Percentiles rank a stretch among this genome's conserved stretches.
phyloP scores from a whole-genome alignment of 2,113 vertebrate species.

The Gambusia affinis region DNA sequence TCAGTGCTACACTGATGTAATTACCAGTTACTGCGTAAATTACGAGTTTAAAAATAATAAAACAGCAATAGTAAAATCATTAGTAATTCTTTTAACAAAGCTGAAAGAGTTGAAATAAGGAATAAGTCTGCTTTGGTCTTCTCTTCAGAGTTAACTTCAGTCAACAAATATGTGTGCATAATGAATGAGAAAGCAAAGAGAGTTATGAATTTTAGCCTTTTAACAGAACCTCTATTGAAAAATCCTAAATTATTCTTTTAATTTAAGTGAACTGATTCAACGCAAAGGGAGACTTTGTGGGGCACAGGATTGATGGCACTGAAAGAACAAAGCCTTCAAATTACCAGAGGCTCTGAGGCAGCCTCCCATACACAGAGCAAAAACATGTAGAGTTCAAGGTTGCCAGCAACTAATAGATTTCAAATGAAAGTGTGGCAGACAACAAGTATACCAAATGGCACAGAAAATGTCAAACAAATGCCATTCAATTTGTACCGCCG shows the following conservation, averaged over 20 bases:
- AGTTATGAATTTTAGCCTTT: background rate
- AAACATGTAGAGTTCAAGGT: constrained; percentile 53
- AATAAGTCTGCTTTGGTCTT: background rate
- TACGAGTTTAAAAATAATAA: too few relatives aligned
- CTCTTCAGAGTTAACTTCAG: background rate
- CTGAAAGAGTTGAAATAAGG: background rate
- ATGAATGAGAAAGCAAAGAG: too few relatives aligned
- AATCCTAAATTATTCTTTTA: background rate
- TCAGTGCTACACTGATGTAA: too few relatives aligned
- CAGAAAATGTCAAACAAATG: constrained; percentile 75
- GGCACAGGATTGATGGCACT: constrained; percentile 47
- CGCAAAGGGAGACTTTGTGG: constrained; percentile 17
- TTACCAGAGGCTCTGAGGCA: constrained; percentile 30
- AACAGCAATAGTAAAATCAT: too few relatives aligned
- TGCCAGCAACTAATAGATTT: constrained; percentile 57
- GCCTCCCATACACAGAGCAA: constrained; percentile 26
- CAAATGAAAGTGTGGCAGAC: constrained; percentile 51
- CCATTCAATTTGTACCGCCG: constrained; percentile 65
- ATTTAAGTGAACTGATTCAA: constrained; percentile 18
- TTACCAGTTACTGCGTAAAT: too few relatives aligned
- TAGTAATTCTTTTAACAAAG: background rate
- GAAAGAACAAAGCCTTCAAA: constrained; percentile 28
- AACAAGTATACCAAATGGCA: constrained; percentile 60
- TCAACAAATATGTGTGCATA: background rate
- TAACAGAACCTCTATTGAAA: background rate